Base-by-base conservation (phyloP, 2,888 invertebrate genomes). In the Reticulitermes lucifugus region DNA sequence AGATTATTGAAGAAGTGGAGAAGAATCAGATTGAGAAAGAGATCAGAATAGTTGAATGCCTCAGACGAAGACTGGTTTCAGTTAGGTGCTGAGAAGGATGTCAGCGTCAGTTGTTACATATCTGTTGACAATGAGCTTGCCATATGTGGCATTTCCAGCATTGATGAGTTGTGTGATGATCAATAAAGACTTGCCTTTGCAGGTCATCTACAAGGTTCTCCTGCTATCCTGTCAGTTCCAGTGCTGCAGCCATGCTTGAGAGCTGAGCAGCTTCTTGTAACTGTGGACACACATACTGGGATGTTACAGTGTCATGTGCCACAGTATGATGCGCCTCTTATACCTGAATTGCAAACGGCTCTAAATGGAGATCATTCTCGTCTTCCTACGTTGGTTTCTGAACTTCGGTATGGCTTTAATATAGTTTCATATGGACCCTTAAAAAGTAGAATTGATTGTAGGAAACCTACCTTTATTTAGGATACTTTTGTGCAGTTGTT, bases 271-370 rank as follows among this genome's bases (percentile, higher is more conserved):
- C 93, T 99, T 87, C 93, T 98, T 86, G 96, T 99, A 86, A 96
- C 98, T 46, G 98, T 99, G 83, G 98, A 98, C 90, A 97, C 98
- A 59, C 98, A 98, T 91, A 97, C 97, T 12, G 99, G 99, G 0
- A 95, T 96, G 91, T 93, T 97, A 88, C 95, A 98, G 87, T 97
- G 97, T 88, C 97, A 98, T 89, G 96, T 98, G 77, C 98, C 98
- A 18, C 97, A 98, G 89, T 97, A 97, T 91, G 95, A 97, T 88
- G 93, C 93, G 87, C 95, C 97, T 85, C 92, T 95, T 87, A 94
- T 96, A 88, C 93, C 94, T 4, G 98, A 98, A 86, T 93, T 98
- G 86, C 97, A 98, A 88, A 92, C 94, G 79, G 95, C 96, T 73
- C 93, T 98, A 10, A 96, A 95, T 89, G 93, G 93, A 0, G 96